A percentile compares a stretch with the other conserved stretches of the same genome.
Evolutionary conservation across 2,888 invertebrate genomes (phyloP).

Genomic region (Pyrocoelia pectoralis): DNA sequence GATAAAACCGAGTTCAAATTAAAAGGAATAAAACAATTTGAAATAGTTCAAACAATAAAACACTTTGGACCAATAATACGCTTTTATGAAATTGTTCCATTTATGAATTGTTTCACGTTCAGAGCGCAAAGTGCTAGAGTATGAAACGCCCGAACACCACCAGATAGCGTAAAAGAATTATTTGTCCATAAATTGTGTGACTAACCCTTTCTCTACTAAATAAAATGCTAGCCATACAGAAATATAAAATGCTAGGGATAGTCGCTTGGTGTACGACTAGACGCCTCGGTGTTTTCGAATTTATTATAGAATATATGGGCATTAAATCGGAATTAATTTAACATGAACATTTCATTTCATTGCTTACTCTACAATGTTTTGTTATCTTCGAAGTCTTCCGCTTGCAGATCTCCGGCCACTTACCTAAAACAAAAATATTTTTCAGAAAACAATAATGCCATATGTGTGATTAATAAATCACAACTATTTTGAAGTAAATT

Average conservation of each 20-base stretch:
- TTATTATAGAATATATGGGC: too few species aligned
- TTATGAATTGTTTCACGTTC: conserved; percentile 41
- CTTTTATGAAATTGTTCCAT: conserved; percentile 39
- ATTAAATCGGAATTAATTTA: too few species aligned
- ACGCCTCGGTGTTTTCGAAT: not conserved
- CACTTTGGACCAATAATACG: conserved; percentile 36
- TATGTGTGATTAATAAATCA: too few species aligned
- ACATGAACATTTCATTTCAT: too few species aligned
- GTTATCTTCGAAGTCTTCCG: too few species aligned
- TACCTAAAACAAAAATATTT: too few species aligned
- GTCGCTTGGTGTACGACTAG: not conserved
- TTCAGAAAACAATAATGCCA: too few species aligned
- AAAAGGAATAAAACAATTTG: conserved; percentile 23
- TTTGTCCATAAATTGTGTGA: conserved; percentile 45
- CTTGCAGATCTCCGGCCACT: too few species aligned
- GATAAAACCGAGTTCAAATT: conserved; percentile 6
- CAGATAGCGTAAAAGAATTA: conserved; percentile 45
- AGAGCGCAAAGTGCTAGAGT: conserved; percentile 38
- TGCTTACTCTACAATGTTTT: too few species aligned
- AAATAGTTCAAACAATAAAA: conserved; percentile 34
- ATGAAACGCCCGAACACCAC: conserved; percentile 38
- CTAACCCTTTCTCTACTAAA: conserved; percentile 45
- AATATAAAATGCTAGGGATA: conserved; percentile 26
- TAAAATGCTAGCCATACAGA: conserved; percentile 41
- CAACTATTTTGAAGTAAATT: too few species aligned